phyloP scores from a whole-genome alignment of 2,797 vertebrate genomes.

The Pseudomugil gertrudae region DNA sequence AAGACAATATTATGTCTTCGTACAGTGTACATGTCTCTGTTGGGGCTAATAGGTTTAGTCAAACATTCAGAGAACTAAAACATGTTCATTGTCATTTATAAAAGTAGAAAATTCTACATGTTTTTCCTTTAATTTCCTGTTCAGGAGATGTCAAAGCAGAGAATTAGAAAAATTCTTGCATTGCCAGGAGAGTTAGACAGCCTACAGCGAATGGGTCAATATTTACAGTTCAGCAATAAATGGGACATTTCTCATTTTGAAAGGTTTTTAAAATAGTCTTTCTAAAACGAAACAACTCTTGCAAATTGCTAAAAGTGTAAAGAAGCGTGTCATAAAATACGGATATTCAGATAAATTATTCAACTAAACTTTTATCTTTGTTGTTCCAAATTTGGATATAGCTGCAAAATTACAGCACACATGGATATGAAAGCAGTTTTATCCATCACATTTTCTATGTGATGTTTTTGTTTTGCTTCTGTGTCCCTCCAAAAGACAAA shows the following conservation, averaged over 20 bases:
- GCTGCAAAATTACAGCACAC: not conserved
- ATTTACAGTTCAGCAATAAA: slow-evolving; percentile 64
- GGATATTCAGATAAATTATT: not conserved
- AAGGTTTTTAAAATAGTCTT: slow-evolving; percentile 7
- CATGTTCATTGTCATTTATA: not conserved
- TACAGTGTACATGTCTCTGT: not conserved
- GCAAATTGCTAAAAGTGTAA: not conserved
- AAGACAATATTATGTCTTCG: slow-evolving; percentile 36
- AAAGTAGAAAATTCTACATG: not conserved
- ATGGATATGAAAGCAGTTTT: no score
- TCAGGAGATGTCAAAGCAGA: not conserved
- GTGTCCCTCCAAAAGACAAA: not conserved
- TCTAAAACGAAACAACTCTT: not conserved
- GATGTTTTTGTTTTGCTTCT: no score
- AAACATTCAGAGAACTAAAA: not conserved
- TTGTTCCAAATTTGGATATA: not conserved
- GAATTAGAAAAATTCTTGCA: slow-evolving; percentile 33
- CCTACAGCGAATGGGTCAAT: slow-evolving; percentile 49
- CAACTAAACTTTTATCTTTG: not conserved
- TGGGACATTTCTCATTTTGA: slow-evolving; percentile 2
- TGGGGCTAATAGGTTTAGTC: not conserved
- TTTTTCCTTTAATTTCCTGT: not conserved
- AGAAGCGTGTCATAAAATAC: not conserved
- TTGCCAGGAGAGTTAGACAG: slow-evolving; percentile 15
- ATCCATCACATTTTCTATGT: no score